Base-by-base conservation (phyloP, 2,797 vertebrate genomes). In the Ptychadena robeensis region DNA sequence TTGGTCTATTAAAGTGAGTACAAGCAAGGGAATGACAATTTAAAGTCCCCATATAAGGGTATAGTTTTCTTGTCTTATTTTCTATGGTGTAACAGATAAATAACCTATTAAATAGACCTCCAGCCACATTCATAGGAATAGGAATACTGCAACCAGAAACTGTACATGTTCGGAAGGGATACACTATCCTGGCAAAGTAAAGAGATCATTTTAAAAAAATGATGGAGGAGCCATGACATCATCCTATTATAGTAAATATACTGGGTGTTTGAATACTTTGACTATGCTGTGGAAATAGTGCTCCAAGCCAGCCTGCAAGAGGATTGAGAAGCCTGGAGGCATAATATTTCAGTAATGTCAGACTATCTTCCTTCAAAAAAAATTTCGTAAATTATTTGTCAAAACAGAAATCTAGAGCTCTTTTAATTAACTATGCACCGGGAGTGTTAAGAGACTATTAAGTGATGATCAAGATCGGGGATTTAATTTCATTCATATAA, bases 261-360 rank as follows among this genome's bases (percentile, higher is more conserved):
- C 70, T 81, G 69, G 32, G 35, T 35, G 71, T 65, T 81, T 73
- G 63, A 73, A 65, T 81, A 65, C 12, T 73, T n/a, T 73, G 22
- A 61, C 31, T 65, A 22, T 57, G 38, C 53, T 32, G 15, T 73
- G 70, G 70, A 71, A 81, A 66, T 81, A 34, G 28, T 57, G 79
- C 70, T 81, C 25, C 3, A 53, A 81, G 70, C n/a, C 38, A 73
- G 79, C 38, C 61, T 53, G 61, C 38, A 73, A 66, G 57, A 67
- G 34, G 44, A 69, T 44, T 38, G 25, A 27, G n/a, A 32, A n/a
- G 75, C 75, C 75, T 67, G 37, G 27, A 67, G 75, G 75, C 30
- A 78, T 78, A 53, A 67, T 28, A 79, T 63, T 63, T 75, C 57
- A 4, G 44, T 18, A 12, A 48, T 12, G 8, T 27, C 34, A 28